Conservation (phyloP, 1,140 invertebrate genomes). For the Trypoxylus dichotomus region DNA sequence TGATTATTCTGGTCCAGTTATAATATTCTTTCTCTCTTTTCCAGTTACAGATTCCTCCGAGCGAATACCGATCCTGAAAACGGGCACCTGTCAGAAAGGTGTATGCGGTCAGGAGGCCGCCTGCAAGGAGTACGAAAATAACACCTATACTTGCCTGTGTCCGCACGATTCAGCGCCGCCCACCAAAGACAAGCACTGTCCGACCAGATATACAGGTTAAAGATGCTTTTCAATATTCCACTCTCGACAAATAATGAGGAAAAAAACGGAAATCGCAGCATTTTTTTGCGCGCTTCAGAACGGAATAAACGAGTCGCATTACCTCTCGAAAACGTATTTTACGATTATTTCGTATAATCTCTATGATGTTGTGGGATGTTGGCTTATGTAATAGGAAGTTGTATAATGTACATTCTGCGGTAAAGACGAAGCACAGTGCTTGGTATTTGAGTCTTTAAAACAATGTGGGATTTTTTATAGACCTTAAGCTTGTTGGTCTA, state of each 20-base stretch:
- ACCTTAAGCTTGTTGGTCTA: too few relatives aligned
- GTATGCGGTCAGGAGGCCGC: slow-evolving; percentile 66
- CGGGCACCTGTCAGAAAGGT: slow-evolving; percentile 55
- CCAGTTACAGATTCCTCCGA: slow-evolving; percentile 39
- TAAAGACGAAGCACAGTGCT: too few relatives aligned
- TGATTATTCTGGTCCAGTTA: too few relatives aligned
- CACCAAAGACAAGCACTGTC: slow-evolving; percentile 65
- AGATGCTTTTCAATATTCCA: background rate
- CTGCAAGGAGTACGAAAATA: slow-evolving; percentile 57
- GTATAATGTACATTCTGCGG: too few relatives aligned
- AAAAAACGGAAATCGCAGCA: background rate
- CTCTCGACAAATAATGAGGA: background rate
- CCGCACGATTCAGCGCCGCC: slow-evolving; percentile 64
- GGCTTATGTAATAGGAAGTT: too few relatives aligned
- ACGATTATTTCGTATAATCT: background rate
- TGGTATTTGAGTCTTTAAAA: too few relatives aligned
- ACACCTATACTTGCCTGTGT: slow-evolving; percentile 65
- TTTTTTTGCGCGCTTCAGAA: background rate
- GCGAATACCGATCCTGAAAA: slow-evolving; percentile 36
- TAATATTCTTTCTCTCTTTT: background rate
- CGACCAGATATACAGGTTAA: slow-evolving; percentile 59
- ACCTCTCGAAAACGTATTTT: background rate
- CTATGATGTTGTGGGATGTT: too few relatives aligned
- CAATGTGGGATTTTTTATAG: too few relatives aligned
- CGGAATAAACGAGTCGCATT: background rate